Evolutionary conservation across 1,140 invertebrate genomes (phyloP).

Genomic region (Aphaenogaster ashmeadi): DNA sequence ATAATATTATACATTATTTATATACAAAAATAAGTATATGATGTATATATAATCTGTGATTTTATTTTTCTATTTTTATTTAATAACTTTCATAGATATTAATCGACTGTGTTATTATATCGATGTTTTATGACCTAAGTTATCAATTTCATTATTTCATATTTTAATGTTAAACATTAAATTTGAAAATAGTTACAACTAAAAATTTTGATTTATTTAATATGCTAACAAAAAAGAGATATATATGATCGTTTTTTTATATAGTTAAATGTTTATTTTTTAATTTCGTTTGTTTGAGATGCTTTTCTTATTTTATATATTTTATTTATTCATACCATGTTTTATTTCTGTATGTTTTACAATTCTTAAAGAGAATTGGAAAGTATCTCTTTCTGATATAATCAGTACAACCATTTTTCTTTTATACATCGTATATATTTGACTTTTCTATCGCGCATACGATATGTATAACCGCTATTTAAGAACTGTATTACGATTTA

Average conservation of each 20-base stretch:
- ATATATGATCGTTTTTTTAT: conserved; percentile 26
- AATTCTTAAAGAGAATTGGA: conserved; percentile 28
- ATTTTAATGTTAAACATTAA: conserved; percentile 63
- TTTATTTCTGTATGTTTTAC: background rate
- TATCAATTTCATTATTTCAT: conserved; percentile 39
- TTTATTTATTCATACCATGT: background rate
- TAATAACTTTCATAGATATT: conserved; percentile 50
- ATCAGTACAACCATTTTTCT: conserved; percentile 7
- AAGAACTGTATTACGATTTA: conserved; percentile 45
- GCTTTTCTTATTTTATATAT: conserved; percentile 31
- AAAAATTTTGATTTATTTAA: conserved; percentile 28
- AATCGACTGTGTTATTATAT: conserved; percentile 54
- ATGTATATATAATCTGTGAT: conserved; percentile 75
- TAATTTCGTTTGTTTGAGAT: background rate
- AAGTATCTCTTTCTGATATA: conserved; percentile 44
- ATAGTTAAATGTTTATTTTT: conserved; percentile 38
- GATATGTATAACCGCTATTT: conserved; percentile 31
- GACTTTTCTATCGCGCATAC: conserved; percentile 49
- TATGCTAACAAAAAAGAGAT: conserved; percentile 24
- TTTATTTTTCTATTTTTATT: conserved; percentile 72
- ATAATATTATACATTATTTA: conserved; percentile 32
- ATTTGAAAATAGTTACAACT: conserved; percentile 33
- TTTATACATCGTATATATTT: conserved; percentile 30
- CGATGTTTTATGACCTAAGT: conserved; percentile 57
- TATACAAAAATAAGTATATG: conserved; percentile 41